Conservation (phyloP, 1,140 invertebrate genomes). For the Cryptotermes secundus region DNA sequence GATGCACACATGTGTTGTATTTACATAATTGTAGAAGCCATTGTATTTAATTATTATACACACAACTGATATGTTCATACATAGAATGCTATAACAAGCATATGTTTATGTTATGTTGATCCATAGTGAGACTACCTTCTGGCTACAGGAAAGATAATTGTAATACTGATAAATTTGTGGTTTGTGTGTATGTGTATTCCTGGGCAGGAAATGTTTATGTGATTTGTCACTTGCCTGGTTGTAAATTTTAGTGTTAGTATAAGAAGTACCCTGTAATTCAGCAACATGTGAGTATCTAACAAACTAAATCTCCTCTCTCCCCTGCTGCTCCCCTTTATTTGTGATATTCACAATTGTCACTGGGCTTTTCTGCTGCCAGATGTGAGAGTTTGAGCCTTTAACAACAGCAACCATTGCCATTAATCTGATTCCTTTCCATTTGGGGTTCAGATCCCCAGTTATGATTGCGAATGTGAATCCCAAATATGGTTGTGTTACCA, state of each 20-base stretch:
- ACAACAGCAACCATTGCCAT: neutral
- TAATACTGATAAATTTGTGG: neutral
- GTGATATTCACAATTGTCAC: neutral
- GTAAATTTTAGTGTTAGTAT: neutral
- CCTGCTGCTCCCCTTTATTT: neutral
- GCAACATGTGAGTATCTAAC: neutral
- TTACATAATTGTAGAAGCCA: neutral
- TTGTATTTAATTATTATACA: no score
- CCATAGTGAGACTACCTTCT: neutral
- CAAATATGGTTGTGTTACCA: neutral
- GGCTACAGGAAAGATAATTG: neutral
- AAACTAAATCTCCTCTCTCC: neutral
- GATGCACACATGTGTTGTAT: no score
- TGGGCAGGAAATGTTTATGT: neutral
- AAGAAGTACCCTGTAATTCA: neutral
- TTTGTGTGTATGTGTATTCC: neutral
- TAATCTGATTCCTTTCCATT: neutral
- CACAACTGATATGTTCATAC: no score
- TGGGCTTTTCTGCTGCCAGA: neutral
- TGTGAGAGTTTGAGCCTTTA: neutral
- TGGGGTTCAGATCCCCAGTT: neutral
- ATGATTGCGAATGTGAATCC: neutral
- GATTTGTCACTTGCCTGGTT: neutral
- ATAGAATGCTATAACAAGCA: neutral
- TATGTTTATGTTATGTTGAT: neutral